Conservation (phyloP, 2,797 vertebrate species). For the Lycodopsis pacificus region DNA sequence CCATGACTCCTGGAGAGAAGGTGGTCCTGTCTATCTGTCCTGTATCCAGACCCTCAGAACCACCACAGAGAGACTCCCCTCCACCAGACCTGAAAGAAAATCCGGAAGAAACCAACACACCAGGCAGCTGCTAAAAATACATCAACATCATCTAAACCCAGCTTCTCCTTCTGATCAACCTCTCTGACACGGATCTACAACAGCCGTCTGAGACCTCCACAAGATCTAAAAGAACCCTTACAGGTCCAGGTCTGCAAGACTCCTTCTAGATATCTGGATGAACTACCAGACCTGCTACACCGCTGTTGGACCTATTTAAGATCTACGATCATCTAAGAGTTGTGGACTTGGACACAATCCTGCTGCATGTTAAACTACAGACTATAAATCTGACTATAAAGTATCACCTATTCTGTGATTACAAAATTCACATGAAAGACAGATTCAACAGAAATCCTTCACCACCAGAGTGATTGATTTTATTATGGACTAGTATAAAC, state of each 20-base stretch:
- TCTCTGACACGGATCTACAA: background rate
- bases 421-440: too few species aligned
- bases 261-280: background rate
- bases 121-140: background rate
- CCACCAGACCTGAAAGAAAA: slow-evolving; percentile 21
- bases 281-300: background rate
- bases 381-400: too few species aligned
- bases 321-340: background rate
- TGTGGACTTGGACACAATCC: too few species aligned
- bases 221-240: background rate
- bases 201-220: background rate
- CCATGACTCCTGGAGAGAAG: slow-evolving; percentile 1
- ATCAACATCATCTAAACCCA: background rate
- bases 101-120: background rate
- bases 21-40: background rate
- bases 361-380: too few species aligned
- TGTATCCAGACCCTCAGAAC: background rate
- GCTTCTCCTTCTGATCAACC: background rate
- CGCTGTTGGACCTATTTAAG: background rate
- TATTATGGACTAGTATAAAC: too few species aligned
- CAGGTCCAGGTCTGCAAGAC: background rate
- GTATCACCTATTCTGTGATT: too few species aligned
- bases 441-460: too few species aligned
- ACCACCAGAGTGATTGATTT: too few species aligned
- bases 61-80: background rate